A percentile compares a stretch with the other conserved stretches of the same genome.
Conservation (phyloP, 2,888 invertebrate species). For the Rhingia campestris region DNA sequence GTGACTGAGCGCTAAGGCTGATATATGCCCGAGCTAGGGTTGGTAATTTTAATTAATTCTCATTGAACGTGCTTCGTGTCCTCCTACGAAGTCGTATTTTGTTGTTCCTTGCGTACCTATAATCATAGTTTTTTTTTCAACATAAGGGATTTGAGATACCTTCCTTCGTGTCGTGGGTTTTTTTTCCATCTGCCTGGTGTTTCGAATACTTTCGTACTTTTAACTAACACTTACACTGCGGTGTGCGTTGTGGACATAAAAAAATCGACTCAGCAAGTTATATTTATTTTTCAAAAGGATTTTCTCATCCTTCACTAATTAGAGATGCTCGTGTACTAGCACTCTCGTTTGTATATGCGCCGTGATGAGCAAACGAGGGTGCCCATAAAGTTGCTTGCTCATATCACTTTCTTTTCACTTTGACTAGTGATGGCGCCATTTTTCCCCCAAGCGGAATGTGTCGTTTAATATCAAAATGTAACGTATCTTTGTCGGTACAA, state of each 20-base stretch:
- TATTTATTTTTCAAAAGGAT: conserved; percentile 35
- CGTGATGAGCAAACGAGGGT: conserved; percentile 33
- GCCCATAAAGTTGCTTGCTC: conserved; percentile 56
- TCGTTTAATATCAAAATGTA: conserved; percentile 41
- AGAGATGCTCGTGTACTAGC: conserved; percentile 35
- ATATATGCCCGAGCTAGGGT: too few relatives aligned
- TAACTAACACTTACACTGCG: background rate
- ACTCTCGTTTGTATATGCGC: background rate
- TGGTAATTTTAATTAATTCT: conserved; percentile 70
- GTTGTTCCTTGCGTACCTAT: background rate
- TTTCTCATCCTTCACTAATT: conserved; percentile 51
- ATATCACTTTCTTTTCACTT: conserved; percentile 54
- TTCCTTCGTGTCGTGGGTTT: conserved; percentile 23
- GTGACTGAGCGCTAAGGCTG: too few relatives aligned
- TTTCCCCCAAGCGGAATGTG: conserved; percentile 38
- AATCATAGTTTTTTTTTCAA: conserved; percentile 45
- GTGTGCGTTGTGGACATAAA: background rate
- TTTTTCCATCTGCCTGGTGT: conserved; percentile 17
- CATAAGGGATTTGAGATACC: conserved; percentile 4
- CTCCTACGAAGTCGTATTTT: conserved; percentile 12
- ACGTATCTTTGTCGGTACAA: conserved; percentile 26
- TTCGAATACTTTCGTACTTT: conserved; percentile 8
- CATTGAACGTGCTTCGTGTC: conserved; percentile 53
- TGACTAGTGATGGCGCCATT: conserved; percentile 41
- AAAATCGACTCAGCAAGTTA: background rate